Evolutionary conservation across 30 jellyfish, hydroid and myxozoan species (phyloP).

Genomic region (Aurelia coerulea): DNA sequence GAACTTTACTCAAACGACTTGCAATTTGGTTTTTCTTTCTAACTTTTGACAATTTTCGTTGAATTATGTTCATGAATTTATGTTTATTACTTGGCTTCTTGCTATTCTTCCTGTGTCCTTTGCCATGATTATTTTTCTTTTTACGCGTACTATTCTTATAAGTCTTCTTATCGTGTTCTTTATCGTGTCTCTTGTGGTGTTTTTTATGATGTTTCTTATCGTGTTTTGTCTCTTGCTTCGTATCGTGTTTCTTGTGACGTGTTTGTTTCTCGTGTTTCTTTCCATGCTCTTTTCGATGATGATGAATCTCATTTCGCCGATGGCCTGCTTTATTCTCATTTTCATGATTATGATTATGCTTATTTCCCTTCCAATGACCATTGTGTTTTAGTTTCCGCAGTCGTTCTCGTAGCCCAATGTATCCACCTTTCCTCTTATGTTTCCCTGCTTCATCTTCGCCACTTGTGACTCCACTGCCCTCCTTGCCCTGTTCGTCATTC

Average conservation of each 20-base stretch:
- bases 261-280: too few species aligned
- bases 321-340: background rate
- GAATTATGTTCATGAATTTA: constrained; percentile 64
- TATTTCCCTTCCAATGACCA: background rate
- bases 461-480: background rate
- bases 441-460: constrained; percentile 2
- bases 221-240: too few species aligned
- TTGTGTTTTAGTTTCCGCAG: constrained; percentile 9
- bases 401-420: constrained; percentile 23
- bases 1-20: constrained; percentile 45
- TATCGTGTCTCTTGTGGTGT: too few species aligned
- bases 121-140: background rate
- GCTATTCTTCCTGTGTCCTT: background rate
- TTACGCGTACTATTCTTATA: background rate
- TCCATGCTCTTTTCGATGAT: too few species aligned
- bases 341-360: background rate
- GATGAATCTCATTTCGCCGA: background rate
- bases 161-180: too few species aligned
- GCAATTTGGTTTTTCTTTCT: constrained; percentile 67
- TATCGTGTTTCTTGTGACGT: too few species aligned
- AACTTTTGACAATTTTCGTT: constrained; percentile 46
- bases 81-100: constrained; percentile 8
- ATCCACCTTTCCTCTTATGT: background rate
- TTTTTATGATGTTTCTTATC: too few species aligned
- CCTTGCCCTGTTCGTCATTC: background rate